Evolutionary conservation across 2,888 invertebrate species (phyloP), one percentile per base, ranked within the genome.

Genomic region (Ophioninae sp.): DNA sequence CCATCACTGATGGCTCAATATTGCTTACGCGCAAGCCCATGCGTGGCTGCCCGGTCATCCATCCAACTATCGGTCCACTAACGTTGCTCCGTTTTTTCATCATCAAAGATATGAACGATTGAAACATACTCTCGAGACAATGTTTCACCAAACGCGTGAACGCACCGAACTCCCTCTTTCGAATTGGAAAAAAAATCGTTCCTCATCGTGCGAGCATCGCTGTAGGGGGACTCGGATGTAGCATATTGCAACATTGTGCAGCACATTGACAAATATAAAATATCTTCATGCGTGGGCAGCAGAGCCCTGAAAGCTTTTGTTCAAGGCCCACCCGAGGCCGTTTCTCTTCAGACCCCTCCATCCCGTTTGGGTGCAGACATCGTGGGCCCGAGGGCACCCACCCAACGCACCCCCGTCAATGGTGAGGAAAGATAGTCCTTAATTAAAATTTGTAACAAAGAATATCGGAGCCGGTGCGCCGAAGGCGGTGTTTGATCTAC

Each of bases 371-470:
- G 63, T 23, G 67, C 72, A 84, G 86, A 84, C 74, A 83, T 81
- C 71, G 51, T 13, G 51, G 83, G 82, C 86, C 85, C 73, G 79
- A 82, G 82, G 88, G 86, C 85, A 82, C 79, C 77, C 83, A 79
- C 37, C 75, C 85, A 87, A 87, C 84, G 85, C 85, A 88, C 87
- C 80, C 85, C 82, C 82, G 81, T 84, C 82, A 86, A 83, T 67
- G 76, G 71, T 77, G 75, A 86, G 81, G 85, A 87, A 87, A 88
- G 87, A 88, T 87, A 87, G 85, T 86, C 87, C 87, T 87, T 89
- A 89, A 90, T 90, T 88, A 90, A 89, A 89, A 88, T 88, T 88
- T 85, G 79, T 86, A 87, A 89, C 88, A 89, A 89, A 88, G 87
- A 88, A 87, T 86, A 82, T 69, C 81, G 77, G 72, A 69, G 74